A percentile compares a stretch with the other conserved stretches of the same genome.
These are phyloP conservation scores for Idaea straminata DNA, from an alignment of 2,888 invertebrate genomes.

Conservation along the genomic window DNA sequence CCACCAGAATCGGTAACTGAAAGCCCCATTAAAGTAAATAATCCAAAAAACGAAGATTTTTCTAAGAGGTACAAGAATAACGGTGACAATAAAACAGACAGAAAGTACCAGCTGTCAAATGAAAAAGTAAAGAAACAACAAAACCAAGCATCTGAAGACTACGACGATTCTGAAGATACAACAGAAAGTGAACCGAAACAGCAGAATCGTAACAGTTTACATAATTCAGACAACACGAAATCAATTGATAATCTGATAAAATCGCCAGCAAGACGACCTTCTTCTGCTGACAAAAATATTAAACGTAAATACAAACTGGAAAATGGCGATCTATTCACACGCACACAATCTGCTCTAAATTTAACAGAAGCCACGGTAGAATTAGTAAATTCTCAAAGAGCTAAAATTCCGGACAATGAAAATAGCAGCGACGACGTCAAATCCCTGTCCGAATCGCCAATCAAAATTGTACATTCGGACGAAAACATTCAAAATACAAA, in stretches of 20 bases:
- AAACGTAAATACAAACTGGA: slow-evolving; percentile 40
- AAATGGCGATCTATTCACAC: slow-evolving; percentile 37
- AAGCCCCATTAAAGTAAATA: slow-evolving; percentile 40
- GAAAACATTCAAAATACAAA: slow-evolving; percentile 47
- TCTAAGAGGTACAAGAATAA: slow-evolving; percentile 5
- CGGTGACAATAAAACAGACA: slow-evolving; percentile 13
- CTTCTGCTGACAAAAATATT: slow-evolving; percentile 47
- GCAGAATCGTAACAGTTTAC: slow-evolving; percentile 6
- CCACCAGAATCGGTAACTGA: slow-evolving; percentile 54
- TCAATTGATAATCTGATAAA: slow-evolving; percentile 59
- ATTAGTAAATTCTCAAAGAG: slow-evolving; percentile 18
- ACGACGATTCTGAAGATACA: slow-evolving; percentile 12
- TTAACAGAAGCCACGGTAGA: slow-evolving; percentile 32
- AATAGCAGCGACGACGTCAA: slow-evolving; percentile 50
- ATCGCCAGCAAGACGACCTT: slow-evolving; percentile 61
- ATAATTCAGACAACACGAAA: slow-evolving; percentile 33
- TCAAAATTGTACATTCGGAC: slow-evolving; percentile 46
- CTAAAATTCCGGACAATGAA: slow-evolving; percentile 23
- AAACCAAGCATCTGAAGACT: not conserved
- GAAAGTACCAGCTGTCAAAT: slow-evolving; percentile 11
- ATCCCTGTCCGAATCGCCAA: slow-evolving; percentile 42
- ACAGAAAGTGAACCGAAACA: slow-evolving; percentile 17
- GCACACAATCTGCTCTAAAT: slow-evolving; percentile 51
- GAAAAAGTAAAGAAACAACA: not conserved
- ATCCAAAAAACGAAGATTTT: slow-evolving; percentile 21